These are phyloP conservation scores for Aplysina aerophoba DNA, from an alignment of 37 sponge, comb jelly and placozoan genomes.

Conservation along the genomic window DNA sequence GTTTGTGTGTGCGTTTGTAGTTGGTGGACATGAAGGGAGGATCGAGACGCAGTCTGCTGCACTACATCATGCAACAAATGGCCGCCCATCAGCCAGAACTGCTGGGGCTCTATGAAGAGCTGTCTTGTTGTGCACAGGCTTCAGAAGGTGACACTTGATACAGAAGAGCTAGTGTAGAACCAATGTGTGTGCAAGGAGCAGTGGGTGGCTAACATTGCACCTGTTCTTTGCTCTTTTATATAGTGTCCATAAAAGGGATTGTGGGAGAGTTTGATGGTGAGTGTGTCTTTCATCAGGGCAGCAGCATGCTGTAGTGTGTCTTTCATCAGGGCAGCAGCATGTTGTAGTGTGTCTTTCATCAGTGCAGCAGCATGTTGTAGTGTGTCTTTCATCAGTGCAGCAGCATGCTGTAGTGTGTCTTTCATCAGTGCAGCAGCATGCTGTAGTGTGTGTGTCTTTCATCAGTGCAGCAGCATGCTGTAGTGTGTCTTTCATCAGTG, in stretches of 20 bases:
- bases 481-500: too few species aligned
- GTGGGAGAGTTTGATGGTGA: conserved; percentile 84
- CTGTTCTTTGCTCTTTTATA: conserved; percentile 2
- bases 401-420: too few species aligned
- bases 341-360: too few species aligned
- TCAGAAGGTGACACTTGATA: conserved; percentile 50
- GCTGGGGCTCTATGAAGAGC: conserved; percentile 36
- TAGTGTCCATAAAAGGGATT: conserved; percentile 78
- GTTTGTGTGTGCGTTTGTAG: conserved; percentile 27
- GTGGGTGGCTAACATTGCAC: neutral
- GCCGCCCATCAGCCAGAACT: conserved; percentile 50
- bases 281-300: neutral
- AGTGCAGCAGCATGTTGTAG: too few species aligned
- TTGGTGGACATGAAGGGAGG: conserved; percentile 52
- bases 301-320: neutral
- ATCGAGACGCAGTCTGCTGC: conserved; percentile 57
- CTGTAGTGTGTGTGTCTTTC: neutral
- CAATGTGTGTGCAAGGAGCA: neutral
- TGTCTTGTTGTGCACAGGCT: conserved; percentile 51
- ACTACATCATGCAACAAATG: conserved; percentile 58
- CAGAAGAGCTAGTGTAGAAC: neutral
- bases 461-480: too few species aligned
- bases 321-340: too few species aligned
- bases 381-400: too few species aligned
- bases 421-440: too few species aligned